Conservation (phyloP, 2,113 vertebrate species). For the Macrotis lagotis region DNA sequence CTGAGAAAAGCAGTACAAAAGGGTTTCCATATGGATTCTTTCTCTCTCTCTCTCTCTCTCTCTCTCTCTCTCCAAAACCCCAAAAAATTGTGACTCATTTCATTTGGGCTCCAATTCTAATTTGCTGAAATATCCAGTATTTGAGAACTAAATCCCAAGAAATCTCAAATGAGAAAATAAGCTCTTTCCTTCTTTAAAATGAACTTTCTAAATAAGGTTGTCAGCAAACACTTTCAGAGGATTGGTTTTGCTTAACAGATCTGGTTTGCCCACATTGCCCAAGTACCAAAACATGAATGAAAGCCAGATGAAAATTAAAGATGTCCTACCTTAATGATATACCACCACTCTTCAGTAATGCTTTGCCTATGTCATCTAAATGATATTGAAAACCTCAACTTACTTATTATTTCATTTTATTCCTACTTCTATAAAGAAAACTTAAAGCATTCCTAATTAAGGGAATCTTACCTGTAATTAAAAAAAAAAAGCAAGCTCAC, state of each 20-base stretch:
- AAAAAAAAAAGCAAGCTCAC: background rate
- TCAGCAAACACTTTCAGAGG: background rate
- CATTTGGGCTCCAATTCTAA: conserved; percentile 17
- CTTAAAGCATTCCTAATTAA: conserved; percentile 29
- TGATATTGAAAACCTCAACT: conserved; percentile 51
- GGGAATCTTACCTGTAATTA: conserved; percentile 23
- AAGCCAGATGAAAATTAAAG: conserved; percentile 67
- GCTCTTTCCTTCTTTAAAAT: conserved; percentile 44
- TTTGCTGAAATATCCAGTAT: conserved; percentile 19
- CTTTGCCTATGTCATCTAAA: conserved; percentile 43
- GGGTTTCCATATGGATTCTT: background rate
- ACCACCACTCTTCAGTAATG: conserved; percentile 49
- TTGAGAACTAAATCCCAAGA: conserved; percentile 21
- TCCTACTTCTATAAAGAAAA: conserved; percentile 57
- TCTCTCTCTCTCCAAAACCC: no score
- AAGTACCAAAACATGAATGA: conserved; percentile 57
- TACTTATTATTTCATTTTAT: conserved; percentile 45
- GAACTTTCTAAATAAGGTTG: conserved; percentile 37
- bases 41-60: no score
- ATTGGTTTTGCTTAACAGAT: conserved; percentile 62
- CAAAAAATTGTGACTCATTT: background rate
- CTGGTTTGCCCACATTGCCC: conserved; percentile 37
- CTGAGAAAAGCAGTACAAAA: conserved; percentile 23
- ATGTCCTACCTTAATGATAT: conserved; percentile 71
- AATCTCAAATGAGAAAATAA: conserved; percentile 11